Base-by-base conservation (phyloP, 2,113 vertebrate genomes). In the Pterocles gutturalis region DNA sequence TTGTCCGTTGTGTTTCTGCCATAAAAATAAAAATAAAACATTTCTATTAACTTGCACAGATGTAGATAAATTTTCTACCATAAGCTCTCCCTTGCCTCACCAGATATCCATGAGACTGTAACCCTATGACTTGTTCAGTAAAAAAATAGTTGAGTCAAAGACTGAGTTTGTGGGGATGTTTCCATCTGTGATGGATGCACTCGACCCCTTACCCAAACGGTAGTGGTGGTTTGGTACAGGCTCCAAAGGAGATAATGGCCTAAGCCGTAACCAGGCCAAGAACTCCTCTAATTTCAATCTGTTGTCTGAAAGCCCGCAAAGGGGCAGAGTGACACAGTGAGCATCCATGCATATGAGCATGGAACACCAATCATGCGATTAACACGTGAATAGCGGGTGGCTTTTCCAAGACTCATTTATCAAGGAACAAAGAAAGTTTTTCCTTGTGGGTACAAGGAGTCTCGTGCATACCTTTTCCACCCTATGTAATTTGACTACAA, bases 1-100 rank as follows among this genome's bases (percentile, higher is more conserved):
- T 25, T 93, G 91, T 95, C 89, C 3, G 5, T 64, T 4, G 18
- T 38, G 86, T 78, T 82, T 87, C 97, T 98, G 95, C 88, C 65
- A 75, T 58, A 81, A 93, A 95, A 48, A 96, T 18, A 96, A 11
- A 92, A 95, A 95, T 71, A 89, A 82, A 92, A 66, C 24, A 69
- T 77, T 96, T 97, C 31, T 79, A 57, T 87, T 97, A 80, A 71
- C 55, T 83, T 89, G 34, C 61, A 58, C 20, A 17, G 31, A 41
- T 41, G 87, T 64, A 84, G 34, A 21, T 41, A 75, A 3, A 4
- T 76, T 72, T 96, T 92, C 60, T 3, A 62, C 15, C 11, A 10
- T n/a, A 70, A 65, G 21, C 51, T 94, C 11, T 77, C 21, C 45
- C 9, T n/a, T 2, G 3, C 38, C 53, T 87, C 41, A 21, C 36